These are phyloP conservation scores for Nomada fabriciana DNA, from an alignment of 2,888 invertebrate genomes.

Conservation along the genomic window DNA sequence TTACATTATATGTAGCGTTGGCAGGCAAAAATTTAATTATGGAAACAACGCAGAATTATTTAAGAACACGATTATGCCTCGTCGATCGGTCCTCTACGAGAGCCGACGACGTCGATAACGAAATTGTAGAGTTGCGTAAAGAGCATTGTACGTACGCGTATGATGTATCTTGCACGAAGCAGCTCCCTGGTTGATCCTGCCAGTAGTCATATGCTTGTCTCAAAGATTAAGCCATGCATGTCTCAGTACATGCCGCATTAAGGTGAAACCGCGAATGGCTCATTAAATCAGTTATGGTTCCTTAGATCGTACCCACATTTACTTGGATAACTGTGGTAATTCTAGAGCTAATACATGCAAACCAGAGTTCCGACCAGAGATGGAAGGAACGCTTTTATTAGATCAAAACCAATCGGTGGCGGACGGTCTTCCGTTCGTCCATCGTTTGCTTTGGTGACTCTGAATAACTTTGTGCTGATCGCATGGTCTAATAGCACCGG, in stretches of 20 bases:
- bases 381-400: conserved; percentile 43
- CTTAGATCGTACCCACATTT: conserved; percentile 85
- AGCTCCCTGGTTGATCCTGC: conserved; percentile 84
- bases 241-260: conserved; percentile 87
- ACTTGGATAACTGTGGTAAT: conserved; percentile 88
- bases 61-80: too few species aligned
- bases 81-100: not conserved
- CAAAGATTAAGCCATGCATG: conserved; percentile 89
- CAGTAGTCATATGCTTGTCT: conserved; percentile 88
- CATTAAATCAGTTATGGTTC: conserved; percentile 87
- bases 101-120: conserved; percentile 84
- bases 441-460: too few species aligned
- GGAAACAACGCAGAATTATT: too few species aligned
- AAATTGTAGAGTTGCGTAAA: too few species aligned
- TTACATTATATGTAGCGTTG: too few species aligned
- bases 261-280: conserved; percentile 87
- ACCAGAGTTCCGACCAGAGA: conserved; percentile 84
- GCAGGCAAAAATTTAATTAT: too few species aligned
- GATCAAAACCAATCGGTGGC: too few species aligned
- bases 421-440: too few species aligned
- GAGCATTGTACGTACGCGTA: too few species aligned
- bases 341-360: conserved; percentile 89
- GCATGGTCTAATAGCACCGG: too few species aligned
- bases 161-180: not conserved
- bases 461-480: too few species aligned